Conservation (phyloP, 2,888 invertebrate species). For the Heliconius charithonia region DNA sequence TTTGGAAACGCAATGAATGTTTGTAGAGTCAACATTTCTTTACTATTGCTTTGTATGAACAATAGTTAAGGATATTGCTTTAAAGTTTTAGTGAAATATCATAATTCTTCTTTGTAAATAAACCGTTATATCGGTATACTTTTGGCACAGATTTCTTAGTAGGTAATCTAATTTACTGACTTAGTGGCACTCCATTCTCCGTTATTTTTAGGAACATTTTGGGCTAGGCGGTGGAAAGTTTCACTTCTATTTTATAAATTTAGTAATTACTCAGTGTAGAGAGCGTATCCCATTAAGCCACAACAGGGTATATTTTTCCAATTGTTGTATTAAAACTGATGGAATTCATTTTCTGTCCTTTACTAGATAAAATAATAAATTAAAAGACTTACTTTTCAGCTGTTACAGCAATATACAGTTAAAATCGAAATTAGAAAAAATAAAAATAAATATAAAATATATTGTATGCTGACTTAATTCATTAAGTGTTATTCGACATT, state of each 20-base stretch:
- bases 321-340: background rate
- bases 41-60: conserved; percentile 11
- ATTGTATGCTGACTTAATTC: background rate
- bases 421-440: background rate
- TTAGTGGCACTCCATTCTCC: background rate
- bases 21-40: conserved; percentile 37
- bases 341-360: background rate
- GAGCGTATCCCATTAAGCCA: too few species aligned
- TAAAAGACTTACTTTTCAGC: background rate
- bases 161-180: background rate
- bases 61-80: background rate
- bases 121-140: background rate
- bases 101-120: background rate
- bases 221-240: too few species aligned
- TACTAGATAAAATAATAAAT: background rate
- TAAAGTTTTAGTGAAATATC: background rate
- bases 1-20: conserved; percentile 39
- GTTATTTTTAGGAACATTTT: background rate
- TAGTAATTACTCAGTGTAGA: too few species aligned
- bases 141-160: background rate
- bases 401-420: background rate
- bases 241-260: too few species aligned
- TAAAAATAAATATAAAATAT: conserved; percentile 2
- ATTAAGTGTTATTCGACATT: background rate
- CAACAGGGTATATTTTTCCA: background rate